These are phyloP conservation scores for Coelinius sp. DNA, from an alignment of 2,888 invertebrate species.

Conservation along the genomic window DNA sequence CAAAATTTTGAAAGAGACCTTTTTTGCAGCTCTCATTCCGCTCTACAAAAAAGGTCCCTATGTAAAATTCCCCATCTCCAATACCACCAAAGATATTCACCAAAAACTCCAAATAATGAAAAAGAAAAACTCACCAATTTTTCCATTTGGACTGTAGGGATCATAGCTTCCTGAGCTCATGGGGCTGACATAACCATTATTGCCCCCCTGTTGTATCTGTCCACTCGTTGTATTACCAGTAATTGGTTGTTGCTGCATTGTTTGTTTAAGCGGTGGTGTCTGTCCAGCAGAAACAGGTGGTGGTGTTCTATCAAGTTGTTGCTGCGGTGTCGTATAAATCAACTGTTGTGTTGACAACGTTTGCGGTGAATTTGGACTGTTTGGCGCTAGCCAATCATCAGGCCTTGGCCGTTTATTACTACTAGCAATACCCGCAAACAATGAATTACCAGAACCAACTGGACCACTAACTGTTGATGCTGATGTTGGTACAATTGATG, in stretches of 20 bases:
- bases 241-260: constrained; percentile 55
- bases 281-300: constrained; percentile 45
- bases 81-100: neutral
- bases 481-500: constrained; percentile 60
- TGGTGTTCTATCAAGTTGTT: constrained; percentile 54
- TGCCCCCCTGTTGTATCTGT: constrained; percentile 66
- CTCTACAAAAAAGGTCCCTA: no score
- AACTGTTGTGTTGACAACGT: constrained; percentile 74
- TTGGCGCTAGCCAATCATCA: constrained; percentile 79
- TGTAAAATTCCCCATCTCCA: no score
- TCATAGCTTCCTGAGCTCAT: constrained; percentile 91
- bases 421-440: constrained; percentile 68
- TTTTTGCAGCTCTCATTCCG: no score
- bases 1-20: no score
- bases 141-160: constrained; percentile 90
- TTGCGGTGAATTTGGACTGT: constrained; percentile 73
- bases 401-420: constrained; percentile 73
- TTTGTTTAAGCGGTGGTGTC: constrained; percentile 50
- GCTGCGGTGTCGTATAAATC: constrained; percentile 71
- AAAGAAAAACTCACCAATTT: constrained; percentile 80
- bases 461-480: constrained; percentile 64
- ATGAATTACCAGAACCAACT: constrained; percentile 58
- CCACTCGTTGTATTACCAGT: constrained; percentile 56
- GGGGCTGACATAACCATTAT: constrained; percentile 88
- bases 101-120: neutral